Percentiles rank a stretch among this genome's conserved stretches.
These are phyloP conservation scores for Cyanoramphus novaezelandiae DNA, from an alignment of 2,113 vertebrate species.

Conservation along the genomic window DNA sequence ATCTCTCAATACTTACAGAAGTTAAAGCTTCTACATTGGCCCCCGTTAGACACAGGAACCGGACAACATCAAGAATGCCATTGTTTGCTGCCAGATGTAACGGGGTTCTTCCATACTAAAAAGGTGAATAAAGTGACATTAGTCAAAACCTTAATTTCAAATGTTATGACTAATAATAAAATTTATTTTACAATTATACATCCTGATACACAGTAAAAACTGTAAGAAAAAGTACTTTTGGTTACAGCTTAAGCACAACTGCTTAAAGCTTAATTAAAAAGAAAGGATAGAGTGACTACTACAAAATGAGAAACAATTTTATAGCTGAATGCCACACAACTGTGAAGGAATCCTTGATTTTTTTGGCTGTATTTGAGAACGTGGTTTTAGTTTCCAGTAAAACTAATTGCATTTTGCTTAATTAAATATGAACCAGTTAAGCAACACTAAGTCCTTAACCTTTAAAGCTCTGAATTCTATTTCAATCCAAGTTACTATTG, in stretches of 20 bases:
- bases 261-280: neutral
- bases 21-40: constrained; percentile 90
- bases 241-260: neutral
- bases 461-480: neutral
- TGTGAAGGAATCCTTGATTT: neutral
- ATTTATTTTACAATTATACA: neutral
- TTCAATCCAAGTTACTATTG: neutral
- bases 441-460: neutral
- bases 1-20: constrained; percentile 78
- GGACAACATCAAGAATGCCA: constrained; percentile 91
- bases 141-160: neutral
- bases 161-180: neutral
- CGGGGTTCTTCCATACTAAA: constrained; percentile 89
- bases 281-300: neutral
- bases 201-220: neutral
- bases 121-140: neutral
- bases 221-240: neutral
- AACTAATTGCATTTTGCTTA: neutral
- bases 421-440: neutral
- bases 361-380: neutral
- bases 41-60: constrained; percentile 89
- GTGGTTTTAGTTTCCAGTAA: neutral
- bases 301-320: neutral
- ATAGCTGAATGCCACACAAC: neutral
- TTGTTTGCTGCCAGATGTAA: constrained; percentile 92